Evolutionary conservation across 2,888 invertebrate species (phyloP).

Genomic region (Anodontia alba): DNA sequence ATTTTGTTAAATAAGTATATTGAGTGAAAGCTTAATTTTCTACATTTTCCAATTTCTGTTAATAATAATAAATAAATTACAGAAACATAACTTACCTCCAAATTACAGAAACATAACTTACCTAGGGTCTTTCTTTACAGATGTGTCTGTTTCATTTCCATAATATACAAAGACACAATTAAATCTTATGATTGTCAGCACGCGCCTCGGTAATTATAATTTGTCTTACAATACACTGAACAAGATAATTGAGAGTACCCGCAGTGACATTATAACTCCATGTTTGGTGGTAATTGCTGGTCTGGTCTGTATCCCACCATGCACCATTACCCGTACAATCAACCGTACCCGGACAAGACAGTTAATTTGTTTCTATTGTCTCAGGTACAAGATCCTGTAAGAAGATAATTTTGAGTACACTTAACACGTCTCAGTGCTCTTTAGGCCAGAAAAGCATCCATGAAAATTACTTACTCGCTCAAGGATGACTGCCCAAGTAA

Average conservation of each 20-base stretch:
- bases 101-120: no score
- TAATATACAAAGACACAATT: no score
- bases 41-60: no score
- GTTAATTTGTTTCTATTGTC: not conserved
- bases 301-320: not conserved
- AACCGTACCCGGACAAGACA: not conserved
- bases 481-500: slow-evolving; percentile 5
- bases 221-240: not conserved
- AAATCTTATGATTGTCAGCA: no score
- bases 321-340: not conserved
- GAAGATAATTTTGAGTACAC: slow-evolving; percentile 19
- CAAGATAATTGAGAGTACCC: slow-evolving; percentile 2
- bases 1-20: no score
- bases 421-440: not conserved
- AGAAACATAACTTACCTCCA: no score
- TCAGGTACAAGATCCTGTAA: not conserved
- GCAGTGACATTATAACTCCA: not conserved
- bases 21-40: no score
- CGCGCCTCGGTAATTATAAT: not conserved
- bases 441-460: no score
- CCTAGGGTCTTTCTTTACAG: no score
- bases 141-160: no score
- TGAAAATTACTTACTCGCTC: not conserved
- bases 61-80: no score
- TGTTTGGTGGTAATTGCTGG: not conserved